Evolutionary conservation across 2,888 invertebrate species (phyloP), one percentile per base, ranked within the genome.

Genomic region (Adelphocoris suturalis): DNA sequence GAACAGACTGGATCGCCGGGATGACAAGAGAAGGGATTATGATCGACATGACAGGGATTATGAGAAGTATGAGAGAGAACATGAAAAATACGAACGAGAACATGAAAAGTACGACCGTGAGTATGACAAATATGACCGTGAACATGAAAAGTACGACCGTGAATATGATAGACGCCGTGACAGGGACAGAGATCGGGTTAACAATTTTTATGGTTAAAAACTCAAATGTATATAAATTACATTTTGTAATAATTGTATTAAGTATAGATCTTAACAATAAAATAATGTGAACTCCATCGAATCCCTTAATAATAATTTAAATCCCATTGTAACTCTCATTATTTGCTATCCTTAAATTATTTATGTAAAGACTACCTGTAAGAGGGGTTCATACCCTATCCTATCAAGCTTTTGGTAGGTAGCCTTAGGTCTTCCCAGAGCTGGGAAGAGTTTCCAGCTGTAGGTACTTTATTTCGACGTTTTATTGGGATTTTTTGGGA

Each of bases 131-230:
- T 28, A 87, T 47, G 78, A 87, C 23, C 46, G 87, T 23, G 78
- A 78, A 48, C 28, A 28, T 48, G 87, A 87, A 13, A 46, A 57
- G 27, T 27, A 90, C 57, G 85, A 89, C 3, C 47, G 89, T 0
- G 76, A 90, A 47, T 86, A 89, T 82, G 89, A 89, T 1, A 28
- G 89, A 19, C 89, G 89, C 0, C 81, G 89, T 19, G 89, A 89
- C 27, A 46, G 81, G 52, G 68, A 86, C 75, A 68, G 86, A n/a
- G 86, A 86, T 23, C 86, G 86, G 4, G 68, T 28, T 37, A 47
- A 48, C 82, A 82, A 86, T 47, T 86, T 55, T 48, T 86, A 86
- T 46, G 86, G 86, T 47, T 86, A 75, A 86, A 19, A 68, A 1
- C 23, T 68, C 23, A 3, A 23, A 19, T 68, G n/a, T 57, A n/a